Evolutionary conservation across 2,113 vertebrate genomes (phyloP), one percentile per base, ranked within the genome.

Genomic region (Nyctibius bracteatus): DNA sequence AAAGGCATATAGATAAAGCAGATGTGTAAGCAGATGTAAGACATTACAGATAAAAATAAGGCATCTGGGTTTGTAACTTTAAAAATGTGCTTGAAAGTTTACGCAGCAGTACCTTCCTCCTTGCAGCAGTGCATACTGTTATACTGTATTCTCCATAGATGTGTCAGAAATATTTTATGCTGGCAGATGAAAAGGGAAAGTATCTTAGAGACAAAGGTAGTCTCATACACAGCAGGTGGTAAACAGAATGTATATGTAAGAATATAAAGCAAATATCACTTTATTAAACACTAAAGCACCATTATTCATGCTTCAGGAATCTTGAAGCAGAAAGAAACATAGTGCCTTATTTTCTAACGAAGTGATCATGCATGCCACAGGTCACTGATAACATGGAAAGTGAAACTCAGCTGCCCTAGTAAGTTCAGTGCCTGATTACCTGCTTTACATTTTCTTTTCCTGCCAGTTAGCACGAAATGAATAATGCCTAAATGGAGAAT

Each of bases 1-100:
- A 97, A 95, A 82, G 66, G 12, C 37, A 68, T n/a, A 93, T 2
- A 83, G 52, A 74, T 61, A 93, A 96, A 95, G 67, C 59, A 89
- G 35, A 97, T 77, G 49, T 47, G 33, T 24, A 86, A 86, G 49
- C n/a, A 94, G 61, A 94, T 63, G 27, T 51, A 86, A 75, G 18
- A 49, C 23, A 72, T 57, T 54, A 66, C 18, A 58, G 18, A 70
- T 0, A 19, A 84, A 94, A 91, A 92, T 37, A 23, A 83, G 41
- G 43, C 52, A 90, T 81, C 35, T 87, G 35, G 49, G 31, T 59
- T 81, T 84, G 41, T 65, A 86, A 80, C 55, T 79, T 73, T 74
- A 74, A 87, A 78, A 93, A 90, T 6, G 16, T 30, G 33, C 81
- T 70, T 28, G 37, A 33, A 80, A 67, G 43, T 57, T 81, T 37